A percentile compares a stretch with the other conserved stretches of the same genome.
phyloP scores from a whole-genome alignment of 1,140 invertebrate genomes.

The Helicoverpa zea region DNA sequence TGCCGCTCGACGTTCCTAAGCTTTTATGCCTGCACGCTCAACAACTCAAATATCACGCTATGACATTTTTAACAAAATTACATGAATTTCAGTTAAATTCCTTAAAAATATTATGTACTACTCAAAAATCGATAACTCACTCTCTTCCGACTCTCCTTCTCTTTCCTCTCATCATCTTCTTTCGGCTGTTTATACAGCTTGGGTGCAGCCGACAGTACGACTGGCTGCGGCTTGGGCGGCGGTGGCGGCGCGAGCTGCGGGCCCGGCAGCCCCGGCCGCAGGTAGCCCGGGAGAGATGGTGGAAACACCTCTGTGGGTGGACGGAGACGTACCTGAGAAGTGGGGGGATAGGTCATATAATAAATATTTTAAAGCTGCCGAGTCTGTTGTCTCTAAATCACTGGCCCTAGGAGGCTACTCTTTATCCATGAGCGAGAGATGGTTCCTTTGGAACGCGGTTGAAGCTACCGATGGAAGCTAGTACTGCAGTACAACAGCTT shows the following conservation, averaged over 20 bases:
- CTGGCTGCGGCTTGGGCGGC: conserved; percentile 86
- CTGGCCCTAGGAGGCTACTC: too few species aligned
- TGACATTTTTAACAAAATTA: not conserved
- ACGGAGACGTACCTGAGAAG: conserved; percentile 1
- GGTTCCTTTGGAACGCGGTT: too few species aligned
- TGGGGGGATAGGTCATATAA: too few species aligned
- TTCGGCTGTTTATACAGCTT: conserved; percentile 88
- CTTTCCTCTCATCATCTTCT: conserved; percentile 76
- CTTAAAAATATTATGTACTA: not conserved
- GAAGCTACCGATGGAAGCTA: too few species aligned
- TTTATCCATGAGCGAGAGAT: too few species aligned
- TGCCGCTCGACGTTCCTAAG: too few species aligned
- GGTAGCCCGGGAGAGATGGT: conserved; percentile 71
- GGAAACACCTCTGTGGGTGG: conserved; percentile 66
- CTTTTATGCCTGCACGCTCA: too few species aligned
- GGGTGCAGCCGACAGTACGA: conserved; percentile 89
- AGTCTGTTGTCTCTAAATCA: too few species aligned
- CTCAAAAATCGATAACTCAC: conserved; percentile 51
- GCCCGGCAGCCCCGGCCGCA: conserved; percentile 74
- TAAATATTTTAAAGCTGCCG: too few species aligned
- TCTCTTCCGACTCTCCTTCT: conserved; percentile 76
- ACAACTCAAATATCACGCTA: too few species aligned
- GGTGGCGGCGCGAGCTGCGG: conserved; percentile 78
- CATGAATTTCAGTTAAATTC: not conserved
- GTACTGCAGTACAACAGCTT: too few species aligned